phyloP scores from a whole-genome alignment of 2,113 vertebrate species.

The Brienomyrus longianalis region DNA sequence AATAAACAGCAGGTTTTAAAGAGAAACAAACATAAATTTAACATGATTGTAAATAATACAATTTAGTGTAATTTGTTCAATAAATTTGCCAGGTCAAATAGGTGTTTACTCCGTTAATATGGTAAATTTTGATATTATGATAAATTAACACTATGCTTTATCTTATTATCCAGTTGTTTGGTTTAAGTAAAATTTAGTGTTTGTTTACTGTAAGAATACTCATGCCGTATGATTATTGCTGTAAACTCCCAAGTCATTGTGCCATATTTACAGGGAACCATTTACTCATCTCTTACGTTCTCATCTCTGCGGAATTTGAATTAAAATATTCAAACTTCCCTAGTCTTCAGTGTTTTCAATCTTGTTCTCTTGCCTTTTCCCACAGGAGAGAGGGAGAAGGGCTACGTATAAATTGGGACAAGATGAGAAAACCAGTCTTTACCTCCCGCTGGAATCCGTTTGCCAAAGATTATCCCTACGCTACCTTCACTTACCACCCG shows the following conservation, averaged over 20 bases:
- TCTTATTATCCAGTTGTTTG: too few species aligned
- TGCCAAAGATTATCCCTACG: conserved; percentile 56
- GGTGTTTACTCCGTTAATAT: background rate
- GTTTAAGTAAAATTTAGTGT: too few species aligned
- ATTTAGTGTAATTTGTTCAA: background rate
- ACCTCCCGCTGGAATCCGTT: conserved; percentile 69
- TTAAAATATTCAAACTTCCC: background rate
- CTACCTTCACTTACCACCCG: conserved; percentile 66
- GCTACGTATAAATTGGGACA: conserved; percentile 62
- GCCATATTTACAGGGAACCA: background rate
- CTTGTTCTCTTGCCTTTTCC: conserved; percentile 22
- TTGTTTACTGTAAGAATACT: too few species aligned
- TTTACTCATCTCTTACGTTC: background rate
- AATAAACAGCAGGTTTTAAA: background rate
- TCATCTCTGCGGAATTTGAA: background rate
- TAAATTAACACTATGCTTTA: too few species aligned
- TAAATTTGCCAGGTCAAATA: background rate
- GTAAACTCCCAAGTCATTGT: too few species aligned
- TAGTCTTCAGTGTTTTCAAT: background rate
- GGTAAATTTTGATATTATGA: background rate
- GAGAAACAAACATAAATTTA: background rate
- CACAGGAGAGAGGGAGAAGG: conserved; percentile 68
- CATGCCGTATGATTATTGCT: too few species aligned
- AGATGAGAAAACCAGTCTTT: conserved; percentile 58
- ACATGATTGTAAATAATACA: background rate